Conservation (phyloP, 2,888 invertebrate species). For the Diabrotica balteata region DNA sequence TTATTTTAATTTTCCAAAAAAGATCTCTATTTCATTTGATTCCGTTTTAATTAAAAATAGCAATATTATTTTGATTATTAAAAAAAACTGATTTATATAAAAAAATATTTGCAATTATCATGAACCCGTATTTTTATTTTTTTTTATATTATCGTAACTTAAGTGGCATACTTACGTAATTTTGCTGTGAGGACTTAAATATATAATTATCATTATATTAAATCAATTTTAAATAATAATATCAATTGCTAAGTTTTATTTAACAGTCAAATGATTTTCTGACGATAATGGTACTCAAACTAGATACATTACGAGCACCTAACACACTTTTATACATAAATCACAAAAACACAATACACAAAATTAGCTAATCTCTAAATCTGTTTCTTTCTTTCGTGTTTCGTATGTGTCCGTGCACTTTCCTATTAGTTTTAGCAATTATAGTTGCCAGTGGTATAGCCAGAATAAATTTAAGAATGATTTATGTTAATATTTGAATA, state of each 20-base stretch:
- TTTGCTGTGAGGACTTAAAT: too few relatives aligned
- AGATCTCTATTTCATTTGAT: too few relatives aligned
- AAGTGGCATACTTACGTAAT: too few relatives aligned
- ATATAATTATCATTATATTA: too few relatives aligned
- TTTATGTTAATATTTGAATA: too few relatives aligned
- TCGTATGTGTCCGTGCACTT: constrained; percentile 38
- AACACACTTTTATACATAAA: constrained; percentile 42
- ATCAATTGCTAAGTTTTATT: background rate
- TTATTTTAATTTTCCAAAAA: too few relatives aligned
- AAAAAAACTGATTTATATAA: too few relatives aligned
- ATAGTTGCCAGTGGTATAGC: constrained; percentile 27
- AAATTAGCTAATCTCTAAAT: constrained; percentile 16
- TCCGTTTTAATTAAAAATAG: too few relatives aligned
- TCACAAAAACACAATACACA: constrained; percentile 27
- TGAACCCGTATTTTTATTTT: too few relatives aligned
- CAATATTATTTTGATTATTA: too few relatives aligned
- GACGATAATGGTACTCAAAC: constrained; percentile 13
- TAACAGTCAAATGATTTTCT: constrained; percentile 1
- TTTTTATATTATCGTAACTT: too few relatives aligned
- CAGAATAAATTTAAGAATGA: background rate
- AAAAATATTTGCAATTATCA: background rate
- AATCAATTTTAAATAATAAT: background rate
- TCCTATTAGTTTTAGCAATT: constrained; percentile 32
- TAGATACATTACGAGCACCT: constrained; percentile 42
- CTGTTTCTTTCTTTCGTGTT: constrained; percentile 19